Base-by-base conservation (phyloP, 2,888 invertebrate genomes). In the Eristalinus aeneus region DNA sequence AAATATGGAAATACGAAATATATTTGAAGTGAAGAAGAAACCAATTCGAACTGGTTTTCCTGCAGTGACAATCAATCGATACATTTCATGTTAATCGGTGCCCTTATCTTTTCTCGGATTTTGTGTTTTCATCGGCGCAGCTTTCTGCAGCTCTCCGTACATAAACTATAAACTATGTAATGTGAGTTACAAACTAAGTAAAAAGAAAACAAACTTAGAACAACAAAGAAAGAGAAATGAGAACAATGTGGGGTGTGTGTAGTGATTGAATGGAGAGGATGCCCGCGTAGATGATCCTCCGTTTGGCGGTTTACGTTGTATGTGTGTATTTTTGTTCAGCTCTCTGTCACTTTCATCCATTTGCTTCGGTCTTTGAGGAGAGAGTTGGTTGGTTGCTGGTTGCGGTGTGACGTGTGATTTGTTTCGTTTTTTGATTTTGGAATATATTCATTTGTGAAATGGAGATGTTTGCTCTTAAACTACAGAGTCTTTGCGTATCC, bases 401-500 rank as follows among this genome's bases (percentile, higher is more conserved):
- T 71, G 67, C 20, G 27, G 34, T 67, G 46, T 75, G 65, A 27
- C 27, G 39, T 79, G 46, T 23, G 54, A 27, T 73, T 34, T 81
- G n/a, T 34, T 68, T 65, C 53, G 8, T 31, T 69, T 75, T n/a
- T 65, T 64, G 73, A 79, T 75, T 76, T 84, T 75, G 71, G 71
- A 78, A 84, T 83, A 69, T 60, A 53, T 54, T 72, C 60, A 34
- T 46, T 54, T 31, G 58, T 46, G 88, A 63, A 89, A 89, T 89
- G 89, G 89, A 77, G 89, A 90, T 90, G 71, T 73, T 58, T 53
- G 65, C 39, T 89, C 90, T 91, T 91, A 92, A 90, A 92, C 92
- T 90, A 92, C 92, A 81, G 92, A 92, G 90, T 92, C 92, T 89
- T 92, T 92, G 74, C 92, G 91, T 90, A 92, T 92, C 92, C 92